Base-by-base conservation (phyloP, 1,140 invertebrate genomes). In the Leucophenga varia region DNA sequence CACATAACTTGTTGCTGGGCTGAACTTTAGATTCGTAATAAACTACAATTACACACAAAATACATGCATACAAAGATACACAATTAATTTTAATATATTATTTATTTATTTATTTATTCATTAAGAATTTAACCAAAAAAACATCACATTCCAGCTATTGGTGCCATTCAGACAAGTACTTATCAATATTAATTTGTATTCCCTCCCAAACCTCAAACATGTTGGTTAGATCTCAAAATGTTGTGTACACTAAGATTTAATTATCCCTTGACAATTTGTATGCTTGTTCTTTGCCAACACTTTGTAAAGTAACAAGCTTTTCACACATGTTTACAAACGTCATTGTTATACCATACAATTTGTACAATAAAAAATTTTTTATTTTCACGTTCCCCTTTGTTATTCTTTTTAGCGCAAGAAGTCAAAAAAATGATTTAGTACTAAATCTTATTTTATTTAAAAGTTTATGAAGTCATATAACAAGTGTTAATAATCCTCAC, bases 61-160 rank as follows among this genome's bases (percentile, higher is more conserved):
- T 18, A 52, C 9, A 41, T 20, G 32, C 25, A 20, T 7, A 42
- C 28, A n/a, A n/a, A 50, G 17, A 49, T 12, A 32, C 25, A 40
- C 31, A 40, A 32, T 47, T 47, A 48, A 45, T 47, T 14, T 21
- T 31, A 36, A 50, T 35, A 30, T 14, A 37, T 43, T 46, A 44
- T 50, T 61, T 52, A 55, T 59, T 54, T 47, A 57, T 57, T 55
- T 45, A 54, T 52, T 57, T 45, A 64, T 49, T 61, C 61, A 58
- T 61, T 58, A 22, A 46, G 35, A 36, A 17, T 28, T 38, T 58
- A 42, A 51, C 35, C n/a, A n/a, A n/a, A n/a, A 30, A 36, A 45
- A 61, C 30, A 46, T n/a, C 39, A 57, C 61, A 65, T 65, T 65
- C 61, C 63, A 65, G 47, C 31, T 53, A 56, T 59, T 42, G 59